phyloP scores from a whole-genome alignment of 2,797 vertebrate genomes.

The Brachyrhaphis roseni region DNA sequence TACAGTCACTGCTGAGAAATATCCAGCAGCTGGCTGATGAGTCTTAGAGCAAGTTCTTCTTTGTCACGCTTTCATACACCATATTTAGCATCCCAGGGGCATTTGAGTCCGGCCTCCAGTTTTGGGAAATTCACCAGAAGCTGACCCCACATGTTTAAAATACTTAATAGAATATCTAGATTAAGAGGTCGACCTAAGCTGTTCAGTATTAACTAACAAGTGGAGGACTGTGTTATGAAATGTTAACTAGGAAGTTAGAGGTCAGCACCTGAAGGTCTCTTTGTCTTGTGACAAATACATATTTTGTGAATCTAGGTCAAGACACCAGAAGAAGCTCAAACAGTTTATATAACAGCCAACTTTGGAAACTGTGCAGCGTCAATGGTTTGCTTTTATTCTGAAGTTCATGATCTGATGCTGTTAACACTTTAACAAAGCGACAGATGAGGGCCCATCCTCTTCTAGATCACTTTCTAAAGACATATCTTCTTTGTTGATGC shows the following conservation, averaged over 20 bases:
- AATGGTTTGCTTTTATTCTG: not conserved
- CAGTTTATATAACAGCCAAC: constrained; percentile 27
- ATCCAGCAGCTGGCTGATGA: constrained; percentile 3
- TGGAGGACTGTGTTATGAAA: not conserved
- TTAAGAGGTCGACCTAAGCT: not conserved
- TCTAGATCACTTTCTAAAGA: not conserved
- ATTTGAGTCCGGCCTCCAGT: constrained; percentile 1
- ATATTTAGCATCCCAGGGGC: constrained; percentile 24
- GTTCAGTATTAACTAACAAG: not conserved
- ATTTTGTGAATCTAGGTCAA: constrained; percentile 43
- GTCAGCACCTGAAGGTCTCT: constrained; percentile 26
- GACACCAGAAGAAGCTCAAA: constrained; percentile 11
- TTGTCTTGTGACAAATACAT: constrained; percentile 37
- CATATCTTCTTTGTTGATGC: not conserved
- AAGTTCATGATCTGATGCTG: not conserved
- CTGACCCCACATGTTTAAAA: constrained; percentile 13
- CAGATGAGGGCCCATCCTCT: not conserved
- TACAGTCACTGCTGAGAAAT: not conserved
- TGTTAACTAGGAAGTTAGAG: constrained; percentile 5
- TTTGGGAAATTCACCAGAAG: constrained; percentile 11
- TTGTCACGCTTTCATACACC: constrained; percentile 11
- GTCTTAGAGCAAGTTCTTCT: constrained; percentile 8
- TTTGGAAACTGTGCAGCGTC: constrained; percentile 16
- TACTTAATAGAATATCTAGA: constrained; percentile 1
- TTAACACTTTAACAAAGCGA: not conserved